Conservation (phyloP, 2,888 invertebrate species). For the Gastrophysa polygoni region DNA sequence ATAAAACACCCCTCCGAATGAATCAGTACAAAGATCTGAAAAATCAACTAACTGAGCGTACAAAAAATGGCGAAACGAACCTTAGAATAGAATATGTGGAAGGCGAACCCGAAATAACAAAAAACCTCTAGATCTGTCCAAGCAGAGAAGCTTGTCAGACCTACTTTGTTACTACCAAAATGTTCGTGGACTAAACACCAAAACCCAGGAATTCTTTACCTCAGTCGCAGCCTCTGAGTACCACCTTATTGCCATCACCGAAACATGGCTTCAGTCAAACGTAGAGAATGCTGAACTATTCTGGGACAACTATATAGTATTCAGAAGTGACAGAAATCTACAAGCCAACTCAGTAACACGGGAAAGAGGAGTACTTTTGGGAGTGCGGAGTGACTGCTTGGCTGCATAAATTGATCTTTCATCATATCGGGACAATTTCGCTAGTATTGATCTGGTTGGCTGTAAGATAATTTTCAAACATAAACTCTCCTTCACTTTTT, state of each 20-base stretch:
- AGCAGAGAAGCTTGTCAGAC: not conserved
- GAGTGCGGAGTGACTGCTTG: not conserved
- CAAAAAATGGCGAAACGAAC: too few relatives aligned
- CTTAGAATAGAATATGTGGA: too few relatives aligned
- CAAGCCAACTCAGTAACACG: not conserved
- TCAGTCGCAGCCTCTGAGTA: not conserved
- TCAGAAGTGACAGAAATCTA: constrained; percentile 2
- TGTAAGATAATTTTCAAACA: not conserved
- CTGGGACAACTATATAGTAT: not conserved
- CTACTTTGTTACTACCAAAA: constrained; percentile 4
- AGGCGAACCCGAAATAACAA: not conserved
- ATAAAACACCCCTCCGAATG: constrained; percentile 11
- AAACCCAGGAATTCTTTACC: not conserved
- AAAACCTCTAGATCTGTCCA: not conserved
- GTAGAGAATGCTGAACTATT: not conserved
- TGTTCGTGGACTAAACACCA: constrained; percentile 11
- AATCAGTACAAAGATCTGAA: too few relatives aligned
- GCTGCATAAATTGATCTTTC: not conserved
- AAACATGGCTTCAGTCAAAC: not conserved
- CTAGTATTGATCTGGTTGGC: not conserved
- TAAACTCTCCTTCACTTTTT: too few relatives aligned
- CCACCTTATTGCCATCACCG: not conserved
- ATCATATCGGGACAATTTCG: not conserved
- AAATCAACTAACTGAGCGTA: too few relatives aligned
- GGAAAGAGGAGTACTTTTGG: not conserved